Evolutionary conservation across 2,888 invertebrate genomes (phyloP).

Genomic region (Sphaeridia pumilis): DNA sequence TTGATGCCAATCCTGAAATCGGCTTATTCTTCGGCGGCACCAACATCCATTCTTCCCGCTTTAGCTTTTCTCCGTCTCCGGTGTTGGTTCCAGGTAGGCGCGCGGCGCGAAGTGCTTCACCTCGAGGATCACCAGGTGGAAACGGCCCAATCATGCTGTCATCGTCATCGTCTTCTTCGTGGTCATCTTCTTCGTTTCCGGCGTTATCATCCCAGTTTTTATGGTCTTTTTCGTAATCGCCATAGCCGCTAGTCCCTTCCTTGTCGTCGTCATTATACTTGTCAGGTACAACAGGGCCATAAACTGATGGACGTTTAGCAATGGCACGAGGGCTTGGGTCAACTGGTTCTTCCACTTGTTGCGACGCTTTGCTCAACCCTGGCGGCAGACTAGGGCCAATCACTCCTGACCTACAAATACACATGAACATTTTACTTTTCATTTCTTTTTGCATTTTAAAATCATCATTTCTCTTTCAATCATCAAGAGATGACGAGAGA

Average conservation of each 20-base stretch:
- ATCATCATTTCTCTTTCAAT: too few species aligned
- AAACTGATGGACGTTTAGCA: neutral
- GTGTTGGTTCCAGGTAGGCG: neutral
- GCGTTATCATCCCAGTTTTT: neutral
- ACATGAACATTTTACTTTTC: conserved; percentile 13
- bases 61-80: conserved; percentile 3
- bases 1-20: conserved; percentile 13
- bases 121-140: conserved; percentile 16
- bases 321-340: conserved; percentile 9
- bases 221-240: neutral
- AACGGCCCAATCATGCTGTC: conserved; percentile 10
- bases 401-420: conserved; percentile 15
- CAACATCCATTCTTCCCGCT: conserved; percentile 17
- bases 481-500: neutral
- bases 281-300: neutral
- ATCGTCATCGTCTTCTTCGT: conserved; percentile 10
- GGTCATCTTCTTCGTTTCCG: conserved; percentile 3
- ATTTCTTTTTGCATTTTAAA: conserved; percentile 12
- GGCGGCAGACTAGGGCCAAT: conserved; percentile 15
- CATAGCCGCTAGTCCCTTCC: too few species aligned
- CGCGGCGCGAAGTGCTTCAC: neutral
- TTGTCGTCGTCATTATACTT: neutral
- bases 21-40: conserved; percentile 16
- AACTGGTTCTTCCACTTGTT: conserved; percentile 14
- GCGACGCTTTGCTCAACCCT: conserved; percentile 7